Evolutionary conservation across 2,113 vertebrate genomes (phyloP), one percentile per base, ranked within the genome.

Genomic region (Clarias macrocephalus): DNA sequence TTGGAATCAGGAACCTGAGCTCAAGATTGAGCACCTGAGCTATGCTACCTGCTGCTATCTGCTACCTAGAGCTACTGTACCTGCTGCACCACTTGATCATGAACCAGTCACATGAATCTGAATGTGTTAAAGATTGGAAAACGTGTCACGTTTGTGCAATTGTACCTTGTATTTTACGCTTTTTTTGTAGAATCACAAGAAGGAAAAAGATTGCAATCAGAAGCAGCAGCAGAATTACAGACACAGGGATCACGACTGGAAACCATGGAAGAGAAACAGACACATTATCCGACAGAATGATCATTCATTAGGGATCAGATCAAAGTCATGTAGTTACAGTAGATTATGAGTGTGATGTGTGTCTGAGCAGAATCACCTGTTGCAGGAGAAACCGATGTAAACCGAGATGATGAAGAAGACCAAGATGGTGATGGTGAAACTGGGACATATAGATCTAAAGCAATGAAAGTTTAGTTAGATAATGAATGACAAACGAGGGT

Each of bases 141-240:
- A 11, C 54, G 48, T 72, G 48, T 48, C 48, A 48, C 42, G 70
- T 48, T 19, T 75, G 33, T 75, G 19, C 48, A 37, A 12, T 2
- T 48, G 52, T 79, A 82, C 80, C 56, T 15, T 48, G 28, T 0
- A 65, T 42, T 25, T 48, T 65, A 13, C 4, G 11, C 66, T 42
- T 52, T 15, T 82, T 82, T n/a, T 25, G 60, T 0, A 37, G 37
- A 82, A 10, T 65, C 33, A 82, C 1, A n/a, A 28, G 3, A 15
- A 82, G 15, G 80, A 66, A 3, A 19, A 23, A 1, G 37, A n/a
- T 15, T 82, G 59, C 91, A 86, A 89, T 93, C 33, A 93, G 92
- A 62, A 95, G 76, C 56, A 80, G 54, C 25, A 80, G 54, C 77
- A 80, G n/a, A 80, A 54, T 80, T 30, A 80, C 77, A 59, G n/a